Evolutionary conservation across 37 sponge, comb jelly and placozoan species (phyloP), one percentile per base, ranked within the genome.

Genomic region (Ephydatia muelleri): DNA sequence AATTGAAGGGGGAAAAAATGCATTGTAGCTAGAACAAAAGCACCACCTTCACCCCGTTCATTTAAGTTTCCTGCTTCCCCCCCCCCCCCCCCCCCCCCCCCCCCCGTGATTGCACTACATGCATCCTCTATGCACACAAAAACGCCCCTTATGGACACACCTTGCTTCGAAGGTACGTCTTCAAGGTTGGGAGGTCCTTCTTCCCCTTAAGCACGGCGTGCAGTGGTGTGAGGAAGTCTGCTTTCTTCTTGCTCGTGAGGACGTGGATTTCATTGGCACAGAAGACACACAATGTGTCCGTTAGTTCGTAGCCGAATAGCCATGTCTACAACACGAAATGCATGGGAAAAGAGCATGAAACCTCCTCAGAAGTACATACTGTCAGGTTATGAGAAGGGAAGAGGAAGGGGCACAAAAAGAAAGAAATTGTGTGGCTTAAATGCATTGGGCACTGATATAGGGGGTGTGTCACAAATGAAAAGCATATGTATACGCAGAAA

Each of bases 251-350:
- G 69, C 97, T 92, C 11, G 95, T 74, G 14, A 94, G 77, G 47
- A 96, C 80, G 75, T 91, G 87, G 64, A 96, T 80, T 5, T 89
- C 93, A 31, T 87, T 76, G 43, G 77, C 82, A 87, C 95, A 90
- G 80, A 98, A 91, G 9, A 94, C 82, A 65, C 91, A 85, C 37
- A 98, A 73, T 26, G 94, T 95, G 81, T 98, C 99, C 1, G 94
- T 91, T 32, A 98, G 85, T 49, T 98, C 99, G 78, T 96, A 98
- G 0, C 99, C 99, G 90, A 96, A 92, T 76, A 98, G 76, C 99
- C 99, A 98, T 0, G 87, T 84, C 97, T 97, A 68, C 13, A 38
- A 3, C 65, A 32, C 65, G n/a, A 38, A 70, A 67, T 26, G 12
- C 5, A 13, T 29, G 14, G 36, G 6, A 26, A 72, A 81, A 40